Conservation (phyloP, 1,140 invertebrate species). For the Caenorhabditis briggsae region DNA sequence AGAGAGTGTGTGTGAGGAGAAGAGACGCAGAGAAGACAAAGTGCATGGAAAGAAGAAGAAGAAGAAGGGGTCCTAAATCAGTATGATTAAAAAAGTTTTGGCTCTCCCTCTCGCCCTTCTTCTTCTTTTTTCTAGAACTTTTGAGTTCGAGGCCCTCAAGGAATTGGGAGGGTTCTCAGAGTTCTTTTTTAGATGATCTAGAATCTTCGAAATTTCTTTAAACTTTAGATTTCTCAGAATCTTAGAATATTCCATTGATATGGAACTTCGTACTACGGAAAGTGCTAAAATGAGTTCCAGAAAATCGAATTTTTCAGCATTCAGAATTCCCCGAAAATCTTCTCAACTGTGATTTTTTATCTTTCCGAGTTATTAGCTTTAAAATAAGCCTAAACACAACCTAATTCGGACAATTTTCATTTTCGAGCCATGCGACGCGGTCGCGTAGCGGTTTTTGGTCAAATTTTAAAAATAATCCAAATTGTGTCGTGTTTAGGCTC, state of each 20-base stretch:
- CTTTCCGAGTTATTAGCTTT: background rate
- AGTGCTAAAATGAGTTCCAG: too few species aligned
- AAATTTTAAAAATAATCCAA: background rate
- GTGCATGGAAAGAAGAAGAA: background rate
- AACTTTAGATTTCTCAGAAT: too few species aligned
- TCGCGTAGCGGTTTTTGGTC: background rate
- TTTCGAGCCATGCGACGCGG: background rate
- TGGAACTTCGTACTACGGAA: too few species aligned
- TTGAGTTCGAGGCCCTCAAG: background rate
- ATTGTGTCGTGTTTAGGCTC: too few species aligned
- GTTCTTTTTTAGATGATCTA: background rate
- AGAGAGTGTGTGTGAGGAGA: background rate
- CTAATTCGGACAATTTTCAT: background rate
- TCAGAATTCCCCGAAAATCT: too few species aligned
- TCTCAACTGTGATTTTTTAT: background rate
- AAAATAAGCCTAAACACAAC: background rate
- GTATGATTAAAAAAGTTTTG: conserved; percentile 50
- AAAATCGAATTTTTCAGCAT: too few species aligned
- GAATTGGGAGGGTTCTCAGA: too few species aligned
- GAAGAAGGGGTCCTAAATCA: background rate
- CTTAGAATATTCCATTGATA: too few species aligned
- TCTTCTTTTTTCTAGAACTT: background rate
- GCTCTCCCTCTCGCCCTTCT: too few species aligned
- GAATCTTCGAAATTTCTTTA: too few species aligned
- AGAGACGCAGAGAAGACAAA: background rate